phyloP scores from a whole-genome alignment of 2,113 vertebrate species.

The Lichenostomus cassidix region DNA sequence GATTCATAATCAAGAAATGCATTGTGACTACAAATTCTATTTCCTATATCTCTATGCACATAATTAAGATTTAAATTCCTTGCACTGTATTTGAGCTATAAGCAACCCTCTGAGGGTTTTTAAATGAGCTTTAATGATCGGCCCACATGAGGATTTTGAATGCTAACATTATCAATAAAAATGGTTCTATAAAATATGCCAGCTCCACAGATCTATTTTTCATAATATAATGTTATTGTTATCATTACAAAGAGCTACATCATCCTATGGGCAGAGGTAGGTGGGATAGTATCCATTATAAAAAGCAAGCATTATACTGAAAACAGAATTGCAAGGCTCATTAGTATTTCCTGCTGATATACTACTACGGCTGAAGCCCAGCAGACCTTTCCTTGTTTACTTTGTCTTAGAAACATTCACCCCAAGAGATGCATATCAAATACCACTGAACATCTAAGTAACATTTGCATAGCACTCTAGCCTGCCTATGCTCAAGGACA shows the following conservation, averaged over 20 bases:
- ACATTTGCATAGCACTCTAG: not conserved
- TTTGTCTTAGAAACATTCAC: not conserved
- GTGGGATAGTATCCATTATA: not conserved
- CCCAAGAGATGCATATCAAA: not conserved
- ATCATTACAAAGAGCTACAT: not conserved
- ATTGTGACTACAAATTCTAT: constrained; percentile 1
- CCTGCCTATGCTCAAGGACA: not conserved
- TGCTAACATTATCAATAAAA: constrained; percentile 24
- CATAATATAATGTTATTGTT: not conserved
- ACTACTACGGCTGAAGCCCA: not conserved
- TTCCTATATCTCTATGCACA: not conserved
- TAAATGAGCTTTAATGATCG: not conserved
- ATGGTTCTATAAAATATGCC: not conserved
- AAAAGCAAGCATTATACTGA: not conserved
- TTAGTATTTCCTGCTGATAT: not conserved
- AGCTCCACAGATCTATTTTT: not conserved
- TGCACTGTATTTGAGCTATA: not conserved
- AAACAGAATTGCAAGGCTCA: not conserved
- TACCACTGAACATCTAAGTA: not conserved
- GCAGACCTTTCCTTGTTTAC: not conserved
- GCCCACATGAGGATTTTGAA: not conserved
- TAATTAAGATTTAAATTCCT: constrained; percentile 50
- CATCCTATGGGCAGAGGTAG: not conserved
- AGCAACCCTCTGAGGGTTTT: not conserved
- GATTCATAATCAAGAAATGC: constrained; percentile 6